These are phyloP conservation scores for Andrena praecox DNA, from an alignment of 2,888 invertebrate genomes.

Conservation along the genomic window DNA sequence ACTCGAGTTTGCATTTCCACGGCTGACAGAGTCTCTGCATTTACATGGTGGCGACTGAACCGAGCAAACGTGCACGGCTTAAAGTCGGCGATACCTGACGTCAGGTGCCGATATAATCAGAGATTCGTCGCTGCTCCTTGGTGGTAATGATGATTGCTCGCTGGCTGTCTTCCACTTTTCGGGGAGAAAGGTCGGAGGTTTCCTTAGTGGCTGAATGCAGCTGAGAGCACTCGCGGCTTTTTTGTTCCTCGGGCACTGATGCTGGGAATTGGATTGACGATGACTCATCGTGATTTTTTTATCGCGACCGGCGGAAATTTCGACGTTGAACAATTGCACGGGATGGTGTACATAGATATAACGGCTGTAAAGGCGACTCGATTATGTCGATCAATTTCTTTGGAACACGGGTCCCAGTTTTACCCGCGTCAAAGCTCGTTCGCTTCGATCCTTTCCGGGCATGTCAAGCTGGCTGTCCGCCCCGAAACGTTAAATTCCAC, in stretches of 20 bases:
- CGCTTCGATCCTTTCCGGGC: neutral
- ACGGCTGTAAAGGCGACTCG: neutral
- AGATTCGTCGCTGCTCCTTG: constrained; percentile 39
- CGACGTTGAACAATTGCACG: neutral
- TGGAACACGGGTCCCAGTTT: neutral
- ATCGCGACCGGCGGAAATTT: neutral
- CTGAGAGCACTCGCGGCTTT: neutral
- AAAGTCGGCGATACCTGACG: constrained; percentile 7
- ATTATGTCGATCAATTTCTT: neutral
- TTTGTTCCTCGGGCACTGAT: neutral
- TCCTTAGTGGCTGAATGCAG: neutral
- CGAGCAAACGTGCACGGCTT: constrained; percentile 4
- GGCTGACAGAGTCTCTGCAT: neutral
- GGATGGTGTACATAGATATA: neutral
- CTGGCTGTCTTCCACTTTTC: constrained; percentile 24
- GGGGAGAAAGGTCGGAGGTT: neutral
- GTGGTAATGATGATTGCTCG: constrained; percentile 43
- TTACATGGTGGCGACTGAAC: constrained; percentile 10
- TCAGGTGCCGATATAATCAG: constrained; percentile 1
- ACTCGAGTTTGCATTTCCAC: constrained; percentile 5
- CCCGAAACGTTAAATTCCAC: constrained; percentile 42
- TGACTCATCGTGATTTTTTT: neutral
- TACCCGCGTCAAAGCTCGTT: neutral
- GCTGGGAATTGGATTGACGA: neutral
- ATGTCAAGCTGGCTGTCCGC: neutral